Percentiles rank a stretch among this genome's conserved stretches.
Evolutionary conservation across 1,140 invertebrate species (phyloP).

Genomic region (Helicorthomorpha holstii): DNA sequence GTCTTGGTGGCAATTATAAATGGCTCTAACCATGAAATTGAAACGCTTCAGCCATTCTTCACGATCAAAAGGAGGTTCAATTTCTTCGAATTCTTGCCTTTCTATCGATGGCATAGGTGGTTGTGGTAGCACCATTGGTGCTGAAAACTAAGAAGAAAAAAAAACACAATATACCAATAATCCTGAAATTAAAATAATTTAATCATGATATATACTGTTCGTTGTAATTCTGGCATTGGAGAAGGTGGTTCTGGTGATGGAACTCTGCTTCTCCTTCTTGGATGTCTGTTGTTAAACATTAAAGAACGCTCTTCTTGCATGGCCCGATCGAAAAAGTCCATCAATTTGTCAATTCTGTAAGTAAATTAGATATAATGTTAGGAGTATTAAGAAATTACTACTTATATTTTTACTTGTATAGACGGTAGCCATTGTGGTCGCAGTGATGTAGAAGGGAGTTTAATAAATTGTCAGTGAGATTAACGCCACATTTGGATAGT

Average conservation of each 20-base stretch:
- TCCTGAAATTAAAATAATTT: not conserved
- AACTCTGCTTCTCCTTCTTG: not conserved
- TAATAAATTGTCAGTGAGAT: not conserved
- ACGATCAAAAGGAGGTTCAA: not conserved
- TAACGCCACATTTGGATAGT: not conserved
- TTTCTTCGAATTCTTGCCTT: not conserved
- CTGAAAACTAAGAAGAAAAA: not conserved
- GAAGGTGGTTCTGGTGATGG: not conserved
- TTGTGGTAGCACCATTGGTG: not conserved
- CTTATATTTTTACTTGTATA: not conserved
- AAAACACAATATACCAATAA: not conserved
- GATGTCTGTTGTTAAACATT: not conserved
- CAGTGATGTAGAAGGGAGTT: not conserved
- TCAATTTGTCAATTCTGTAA: not conserved
- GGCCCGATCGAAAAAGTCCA: not conserved
- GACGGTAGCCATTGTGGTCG: not conserved
- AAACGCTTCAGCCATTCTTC: not conserved
- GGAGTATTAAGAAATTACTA: not conserved
- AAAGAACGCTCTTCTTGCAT: not conserved
- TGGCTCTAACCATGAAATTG: not conserved
- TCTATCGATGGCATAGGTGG: not conserved
- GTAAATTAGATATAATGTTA: not conserved
- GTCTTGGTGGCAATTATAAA: not conserved
- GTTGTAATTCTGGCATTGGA: not conserved
- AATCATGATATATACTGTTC: not conserved